These are phyloP conservation scores for Pseudocheirus occidentalis DNA, from an alignment of 2,797 vertebrate species.

Conservation along the genomic window DNA sequence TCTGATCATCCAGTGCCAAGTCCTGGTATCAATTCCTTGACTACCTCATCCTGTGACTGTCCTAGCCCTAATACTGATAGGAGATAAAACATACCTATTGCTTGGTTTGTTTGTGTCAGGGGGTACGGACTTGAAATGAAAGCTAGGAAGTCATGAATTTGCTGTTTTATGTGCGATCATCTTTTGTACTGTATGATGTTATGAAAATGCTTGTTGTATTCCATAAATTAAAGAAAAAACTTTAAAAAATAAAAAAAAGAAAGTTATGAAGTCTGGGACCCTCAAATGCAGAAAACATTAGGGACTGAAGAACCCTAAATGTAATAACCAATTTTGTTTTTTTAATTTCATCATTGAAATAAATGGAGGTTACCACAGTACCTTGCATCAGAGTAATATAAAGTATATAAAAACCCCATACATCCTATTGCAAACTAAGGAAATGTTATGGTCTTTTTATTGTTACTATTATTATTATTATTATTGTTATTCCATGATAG, in stretches of 20 bases:
- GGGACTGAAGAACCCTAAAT: neutral
- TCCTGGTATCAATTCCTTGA: neutral
- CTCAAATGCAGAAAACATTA: neutral
- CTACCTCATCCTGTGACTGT: neutral
- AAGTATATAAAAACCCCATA: neutral
- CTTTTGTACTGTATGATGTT: no score
- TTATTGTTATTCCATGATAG: neutral
- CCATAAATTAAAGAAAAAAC: no score
- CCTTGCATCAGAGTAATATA: neutral
- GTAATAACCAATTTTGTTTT: no score
- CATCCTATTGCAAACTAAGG: neutral
- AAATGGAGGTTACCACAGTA: neutral
- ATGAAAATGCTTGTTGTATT: no score
- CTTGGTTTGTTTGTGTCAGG: no score
- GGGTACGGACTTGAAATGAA: no score
- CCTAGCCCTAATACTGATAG: neutral
- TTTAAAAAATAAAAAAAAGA: no score
- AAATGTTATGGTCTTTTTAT: neutral
- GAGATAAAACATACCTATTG: no score
- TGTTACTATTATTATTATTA: neutral
- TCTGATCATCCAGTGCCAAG: neutral
- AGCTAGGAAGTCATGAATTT: no score
- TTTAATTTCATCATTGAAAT: neutral
- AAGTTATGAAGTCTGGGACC: no score
- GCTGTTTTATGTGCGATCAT: no score